Base-by-base conservation (phyloP, 1,140 invertebrate genomes). In the Drosophila sp. region DNA sequence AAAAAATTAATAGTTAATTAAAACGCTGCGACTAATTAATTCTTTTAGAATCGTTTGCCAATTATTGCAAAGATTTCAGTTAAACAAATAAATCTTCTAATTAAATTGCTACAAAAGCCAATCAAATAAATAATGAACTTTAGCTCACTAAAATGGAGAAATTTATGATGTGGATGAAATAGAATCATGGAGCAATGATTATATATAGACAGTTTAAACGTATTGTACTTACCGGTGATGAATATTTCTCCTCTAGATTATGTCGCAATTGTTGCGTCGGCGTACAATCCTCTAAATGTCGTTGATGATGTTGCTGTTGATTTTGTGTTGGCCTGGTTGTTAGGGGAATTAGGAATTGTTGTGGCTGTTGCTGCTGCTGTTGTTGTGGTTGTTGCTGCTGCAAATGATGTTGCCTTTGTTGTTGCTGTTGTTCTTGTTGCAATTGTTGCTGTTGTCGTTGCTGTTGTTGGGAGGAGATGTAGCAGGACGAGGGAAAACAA, bases 371-470 rank as follows among this genome's bases (percentile, higher is more conserved):
- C n/a, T 69, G 50, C 27, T 66, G 69, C 32, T 69, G 70, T 8
- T 74, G 71, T 60, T 68, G 71, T 38, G 62, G 68, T 10, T 69
- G 47, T 40, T 66, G 68, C 29, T 69, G 74, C 6, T 68, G 79
- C 4, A 29, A 29, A 29, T 69, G 68, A 35, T 70, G 70, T 10
- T 54, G 32, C 55, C 44, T 54, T 33, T 38, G 60, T 30, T 75
- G 71, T 65, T 69, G 71, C 29, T 66, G 69, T 32, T 75, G 56
- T 8, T 79, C 82, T 38, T 80, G 78, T 38, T 77, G 74, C 35
- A 65, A 69, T 17, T 69, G 71, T 27, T 71, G 62, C 32, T 63
- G 70, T n/a, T 58, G 73, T 17, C 30, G 65, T 1, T 62, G 68
- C 8, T 41, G 60, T 8, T 44, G 72, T 33, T 58, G 74, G 25